A percentile compares a stretch with the other conserved stretches of the same genome.
Evolutionary conservation across 2,888 invertebrate genomes (phyloP).

Genomic region (Troides helena): DNA sequence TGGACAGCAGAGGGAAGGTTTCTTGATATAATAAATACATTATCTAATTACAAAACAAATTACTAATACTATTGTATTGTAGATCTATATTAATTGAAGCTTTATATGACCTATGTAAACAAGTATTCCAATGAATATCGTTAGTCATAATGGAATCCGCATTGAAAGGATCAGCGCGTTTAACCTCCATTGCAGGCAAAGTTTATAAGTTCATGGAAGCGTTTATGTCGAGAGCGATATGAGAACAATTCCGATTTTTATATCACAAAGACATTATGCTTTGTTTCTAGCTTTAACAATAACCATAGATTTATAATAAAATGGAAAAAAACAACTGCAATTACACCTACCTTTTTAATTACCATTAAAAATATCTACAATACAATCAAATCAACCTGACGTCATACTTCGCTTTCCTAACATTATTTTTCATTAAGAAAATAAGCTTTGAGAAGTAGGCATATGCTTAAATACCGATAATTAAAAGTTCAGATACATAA

Average conservation of each 20-base stretch:
- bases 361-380: no score
- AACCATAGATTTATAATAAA: neutral
- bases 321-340: neutral
- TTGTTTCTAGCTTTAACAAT: constrained; percentile 1
- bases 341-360: no score
- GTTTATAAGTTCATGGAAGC: constrained; percentile 30
- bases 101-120: constrained; percentile 13
- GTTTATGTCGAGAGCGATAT: constrained; percentile 1
- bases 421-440: no score
- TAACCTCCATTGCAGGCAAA: constrained; percentile 16
- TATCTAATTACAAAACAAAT: neutral
- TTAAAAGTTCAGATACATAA: no score
- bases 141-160: constrained; percentile 27
- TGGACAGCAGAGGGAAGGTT: neutral
- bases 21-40: neutral
- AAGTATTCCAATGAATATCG: constrained; percentile 24
- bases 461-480: no score
- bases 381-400: no score
- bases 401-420: no score
- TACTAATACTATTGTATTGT: neutral
- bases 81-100: constrained; percentile 8
- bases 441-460: no score
- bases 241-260: constrained; percentile 8
- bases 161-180: constrained; percentile 27
- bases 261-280: constrained; percentile 12